Evolutionary conservation across 2,113 vertebrate species (phyloP).

Genomic region (Cepphus grylle): DNA sequence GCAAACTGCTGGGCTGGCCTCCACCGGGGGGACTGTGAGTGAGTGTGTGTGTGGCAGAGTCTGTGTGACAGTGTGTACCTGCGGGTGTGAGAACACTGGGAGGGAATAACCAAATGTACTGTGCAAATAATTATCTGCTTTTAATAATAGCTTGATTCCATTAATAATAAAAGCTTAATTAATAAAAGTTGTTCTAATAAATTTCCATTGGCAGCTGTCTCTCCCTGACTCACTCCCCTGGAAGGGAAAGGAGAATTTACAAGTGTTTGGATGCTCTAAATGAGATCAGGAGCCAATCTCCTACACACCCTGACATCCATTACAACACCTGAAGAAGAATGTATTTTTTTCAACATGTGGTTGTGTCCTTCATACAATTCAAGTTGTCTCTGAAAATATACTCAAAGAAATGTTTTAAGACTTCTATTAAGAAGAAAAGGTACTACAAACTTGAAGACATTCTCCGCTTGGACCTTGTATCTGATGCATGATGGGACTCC

Average conservation of each 20-base stretch:
- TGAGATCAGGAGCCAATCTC: neutral
- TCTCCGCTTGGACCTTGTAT: neutral
- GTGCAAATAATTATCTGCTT: neutral
- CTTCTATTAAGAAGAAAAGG: neutral
- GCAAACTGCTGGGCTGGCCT: neutral
- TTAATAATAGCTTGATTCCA: neutral
- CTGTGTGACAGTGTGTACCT: neutral
- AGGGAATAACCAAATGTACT: neutral
- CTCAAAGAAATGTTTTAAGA: neutral
- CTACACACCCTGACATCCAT: neutral
- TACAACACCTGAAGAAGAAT: neutral
- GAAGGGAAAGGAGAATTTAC: neutral
- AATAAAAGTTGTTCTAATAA: neutral
- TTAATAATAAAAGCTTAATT: neutral
- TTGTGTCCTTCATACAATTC: neutral
- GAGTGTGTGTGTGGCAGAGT: too few relatives aligned
- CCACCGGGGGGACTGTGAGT: neutral
- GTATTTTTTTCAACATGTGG: neutral
- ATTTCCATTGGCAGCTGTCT: neutral
- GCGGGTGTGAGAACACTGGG: accelerated
- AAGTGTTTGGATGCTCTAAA: neutral
- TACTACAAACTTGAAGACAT: neutral
- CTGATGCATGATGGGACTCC: neutral
- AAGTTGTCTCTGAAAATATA: neutral
- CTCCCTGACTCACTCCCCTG: neutral